These are phyloP conservation scores for Diaperis boleti DNA, from an alignment of 2,888 invertebrate species.

Conservation along the genomic window DNA sequence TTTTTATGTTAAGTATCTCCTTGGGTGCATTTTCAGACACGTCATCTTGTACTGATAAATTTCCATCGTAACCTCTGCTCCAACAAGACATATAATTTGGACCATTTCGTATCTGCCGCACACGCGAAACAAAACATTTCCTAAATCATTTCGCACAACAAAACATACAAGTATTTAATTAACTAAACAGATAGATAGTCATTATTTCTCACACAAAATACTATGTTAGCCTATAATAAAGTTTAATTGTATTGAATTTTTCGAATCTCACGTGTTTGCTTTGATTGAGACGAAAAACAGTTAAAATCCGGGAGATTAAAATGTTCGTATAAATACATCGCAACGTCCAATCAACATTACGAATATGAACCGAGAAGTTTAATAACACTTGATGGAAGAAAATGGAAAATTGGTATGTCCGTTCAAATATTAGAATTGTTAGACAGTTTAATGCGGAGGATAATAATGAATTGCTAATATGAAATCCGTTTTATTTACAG, in stretches of 20 bases:
- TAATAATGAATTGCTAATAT: slow-evolving; percentile 7
- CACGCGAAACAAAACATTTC: not conserved
- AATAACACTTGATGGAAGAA: not conserved
- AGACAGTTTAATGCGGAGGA: not conserved
- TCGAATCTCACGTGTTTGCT: not conserved
- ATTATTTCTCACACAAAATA: slow-evolving; percentile 11
- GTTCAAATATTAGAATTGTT: not conserved
- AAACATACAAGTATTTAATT: not conserved
- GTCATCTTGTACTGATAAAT: too few species aligned
- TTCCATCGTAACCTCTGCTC: too few species aligned
- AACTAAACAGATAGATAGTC: slow-evolving; percentile 9
- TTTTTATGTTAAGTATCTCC: too few species aligned
- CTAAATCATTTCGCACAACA: not conserved
- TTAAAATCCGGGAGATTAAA: not conserved
- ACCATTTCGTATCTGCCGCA: too few species aligned
- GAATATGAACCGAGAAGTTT: not conserved
- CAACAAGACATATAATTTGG: too few species aligned
- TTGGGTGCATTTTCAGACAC: too few species aligned
- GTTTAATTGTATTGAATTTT: not conserved
- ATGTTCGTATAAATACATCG: not conserved
- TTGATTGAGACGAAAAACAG: not conserved
- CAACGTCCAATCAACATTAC: not conserved
- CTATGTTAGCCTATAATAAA: slow-evolving; percentile 14
- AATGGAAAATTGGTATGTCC: not conserved
- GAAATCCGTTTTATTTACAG: slow-evolving; percentile 17